Evolutionary conservation across 2,113 vertebrate genomes (phyloP).

Genomic region (Oncorhynchus gorbuscha): DNA sequence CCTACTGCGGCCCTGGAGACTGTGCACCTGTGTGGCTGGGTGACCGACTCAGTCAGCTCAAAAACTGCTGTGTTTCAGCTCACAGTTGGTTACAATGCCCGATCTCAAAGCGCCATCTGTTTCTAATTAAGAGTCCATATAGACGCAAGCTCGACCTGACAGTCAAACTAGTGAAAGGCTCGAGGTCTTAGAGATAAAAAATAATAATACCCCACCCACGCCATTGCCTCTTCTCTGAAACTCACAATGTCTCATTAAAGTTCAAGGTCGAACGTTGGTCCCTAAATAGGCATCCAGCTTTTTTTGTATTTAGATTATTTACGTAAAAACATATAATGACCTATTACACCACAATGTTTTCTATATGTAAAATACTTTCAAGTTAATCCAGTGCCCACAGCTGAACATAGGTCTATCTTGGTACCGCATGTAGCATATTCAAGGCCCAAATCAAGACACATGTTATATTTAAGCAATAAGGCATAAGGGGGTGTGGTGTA

Average conservation of each 20-base stretch:
- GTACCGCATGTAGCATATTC: no score
- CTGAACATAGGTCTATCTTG: no score
- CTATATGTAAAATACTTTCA: not conserved
- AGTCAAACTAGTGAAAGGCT: conserved; percentile 66
- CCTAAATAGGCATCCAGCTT: conserved; percentile 6
- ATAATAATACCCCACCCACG: conserved; percentile 43
- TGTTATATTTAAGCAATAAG: no score
- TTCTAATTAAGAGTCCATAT: conserved; percentile 69
- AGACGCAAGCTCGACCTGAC: conserved; percentile 68
- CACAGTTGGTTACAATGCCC: conserved; percentile 49
- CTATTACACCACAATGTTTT: not conserved
- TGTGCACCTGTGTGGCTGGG: conserved; percentile 76
- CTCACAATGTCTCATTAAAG: conserved; percentile 42
- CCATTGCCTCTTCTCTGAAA: conserved; percentile 39
- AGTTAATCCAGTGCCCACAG: no score
- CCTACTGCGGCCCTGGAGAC: conserved; percentile 39
- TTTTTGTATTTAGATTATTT: not conserved
- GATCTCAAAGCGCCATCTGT: conserved; percentile 72
- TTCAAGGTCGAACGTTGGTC: conserved; percentile 4
- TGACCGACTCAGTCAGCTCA: conserved; percentile 51
- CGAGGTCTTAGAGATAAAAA: conserved; percentile 57
- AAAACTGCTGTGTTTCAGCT: conserved; percentile 67
- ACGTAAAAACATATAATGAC: not conserved
- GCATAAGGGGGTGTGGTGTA: no score
- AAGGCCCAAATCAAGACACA: no score